Percentiles rank a stretch among this genome's conserved stretches.
These are phyloP conservation scores for Microcebus jonahi DNA, from an alignment of 2,113 vertebrate genomes.

Conservation along the genomic window DNA sequence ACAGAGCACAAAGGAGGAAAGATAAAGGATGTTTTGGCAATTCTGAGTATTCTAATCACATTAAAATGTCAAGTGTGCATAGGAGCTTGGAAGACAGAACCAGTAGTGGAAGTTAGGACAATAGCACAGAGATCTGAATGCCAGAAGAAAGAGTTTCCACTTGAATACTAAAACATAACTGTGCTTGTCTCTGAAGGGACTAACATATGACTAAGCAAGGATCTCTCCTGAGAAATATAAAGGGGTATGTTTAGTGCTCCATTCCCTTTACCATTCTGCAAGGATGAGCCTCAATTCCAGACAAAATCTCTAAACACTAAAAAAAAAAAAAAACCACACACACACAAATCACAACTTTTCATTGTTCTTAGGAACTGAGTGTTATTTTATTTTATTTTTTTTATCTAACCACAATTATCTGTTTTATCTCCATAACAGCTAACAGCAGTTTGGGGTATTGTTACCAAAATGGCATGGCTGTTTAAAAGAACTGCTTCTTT, in stretches of 20 bases:
- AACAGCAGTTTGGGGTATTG: neutral
- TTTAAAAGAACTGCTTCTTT: slow-evolving; percentile 20
- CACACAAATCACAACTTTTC: neutral
- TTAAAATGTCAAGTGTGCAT: neutral
- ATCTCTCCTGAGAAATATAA: neutral
- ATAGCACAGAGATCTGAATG: neutral
- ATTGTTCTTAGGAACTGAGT: neutral
- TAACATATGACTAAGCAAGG: neutral
- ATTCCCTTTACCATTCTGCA: neutral
- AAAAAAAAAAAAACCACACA: too few relatives aligned
- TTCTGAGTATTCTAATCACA: neutral
- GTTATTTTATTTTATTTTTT: neutral
- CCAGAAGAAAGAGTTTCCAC: neutral
- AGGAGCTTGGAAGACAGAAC: neutral
- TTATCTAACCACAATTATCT: slow-evolving; percentile 17
- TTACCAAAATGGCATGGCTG: neutral
- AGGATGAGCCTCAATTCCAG: slow-evolving; percentile 1
- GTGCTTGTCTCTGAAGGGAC: neutral
- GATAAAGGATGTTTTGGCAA: neutral
- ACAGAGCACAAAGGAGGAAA: neutral
- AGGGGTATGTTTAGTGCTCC: neutral
- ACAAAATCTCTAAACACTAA: slow-evolving; percentile 13
- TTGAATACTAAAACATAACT: neutral
- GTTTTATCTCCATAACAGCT: slow-evolving; percentile 24
- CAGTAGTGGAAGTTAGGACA: neutral